Evolutionary conservation across 2,888 invertebrate species (phyloP).

Genomic region (Caenorhabditis panamensis): DNA sequence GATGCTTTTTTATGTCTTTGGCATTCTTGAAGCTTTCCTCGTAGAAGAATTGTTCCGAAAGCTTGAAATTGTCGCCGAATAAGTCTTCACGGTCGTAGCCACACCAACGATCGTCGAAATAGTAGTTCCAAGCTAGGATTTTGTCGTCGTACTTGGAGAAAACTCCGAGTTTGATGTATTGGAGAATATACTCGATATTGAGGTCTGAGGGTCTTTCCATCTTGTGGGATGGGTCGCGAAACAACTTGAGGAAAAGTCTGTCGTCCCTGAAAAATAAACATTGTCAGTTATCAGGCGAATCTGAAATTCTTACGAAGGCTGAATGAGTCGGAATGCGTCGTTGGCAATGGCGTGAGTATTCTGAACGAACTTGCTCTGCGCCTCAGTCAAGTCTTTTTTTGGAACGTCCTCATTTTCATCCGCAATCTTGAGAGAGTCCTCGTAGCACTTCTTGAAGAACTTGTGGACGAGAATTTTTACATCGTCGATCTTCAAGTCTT

Average conservation of each 20-base stretch:
- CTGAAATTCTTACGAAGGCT: not conserved
- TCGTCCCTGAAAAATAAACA: conserved; percentile 18
- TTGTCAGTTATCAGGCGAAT: not conserved
- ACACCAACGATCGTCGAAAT: conserved; percentile 42
- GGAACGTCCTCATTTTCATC: not conserved
- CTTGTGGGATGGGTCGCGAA: not conserved
- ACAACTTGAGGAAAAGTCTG: not conserved
- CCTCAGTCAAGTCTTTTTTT: not conserved
- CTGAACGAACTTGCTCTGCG: not conserved
- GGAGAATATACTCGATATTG: conserved; percentile 29
- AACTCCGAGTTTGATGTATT: conserved; percentile 27
- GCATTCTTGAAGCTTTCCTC: conserved; percentile 13
- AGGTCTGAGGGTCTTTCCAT: conserved; percentile 3
- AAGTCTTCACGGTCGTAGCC: conserved; percentile 37
- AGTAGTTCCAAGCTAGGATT: conserved; percentile 52
- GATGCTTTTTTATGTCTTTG: conserved; percentile 12
- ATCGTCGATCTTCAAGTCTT: not conserved
- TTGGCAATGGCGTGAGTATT: not conserved
- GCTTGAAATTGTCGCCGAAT: conserved; percentile 16
- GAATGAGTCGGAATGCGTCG: conserved; percentile 16
- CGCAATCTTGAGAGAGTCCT: not conserved
- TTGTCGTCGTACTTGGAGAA: conserved; percentile 10
- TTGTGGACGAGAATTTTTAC: not conserved
- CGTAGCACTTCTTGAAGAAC: not conserved
- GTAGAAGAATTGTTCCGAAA: not conserved